Evolutionary conservation across 2,888 invertebrate species (phyloP).

Genomic region (Caenorhabditis wallacei): DNA sequence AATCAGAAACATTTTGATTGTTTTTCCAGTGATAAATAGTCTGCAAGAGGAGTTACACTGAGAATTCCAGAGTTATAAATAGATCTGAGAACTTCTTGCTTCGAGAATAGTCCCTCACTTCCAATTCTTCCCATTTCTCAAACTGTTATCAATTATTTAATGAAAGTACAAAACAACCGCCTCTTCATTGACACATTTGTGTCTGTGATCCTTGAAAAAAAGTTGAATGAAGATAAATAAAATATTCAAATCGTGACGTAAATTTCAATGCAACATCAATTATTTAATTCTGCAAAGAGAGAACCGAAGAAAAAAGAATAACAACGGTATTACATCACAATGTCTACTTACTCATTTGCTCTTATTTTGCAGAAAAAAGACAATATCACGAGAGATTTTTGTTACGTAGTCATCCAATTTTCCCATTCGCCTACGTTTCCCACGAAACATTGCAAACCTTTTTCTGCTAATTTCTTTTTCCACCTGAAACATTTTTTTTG

Average conservation of each 20-base stretch:
- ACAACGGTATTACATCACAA: conserved; percentile 14
- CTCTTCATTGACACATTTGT: neutral
- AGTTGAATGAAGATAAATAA: no score
- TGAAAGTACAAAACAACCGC: neutral
- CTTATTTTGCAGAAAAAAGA: neutral
- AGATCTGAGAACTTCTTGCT: neutral
- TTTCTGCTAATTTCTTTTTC: conserved; percentile 6
- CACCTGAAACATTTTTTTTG: neutral
- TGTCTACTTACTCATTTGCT: neutral
- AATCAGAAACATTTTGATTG: neutral
- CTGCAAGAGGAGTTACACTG: conserved; percentile 23
- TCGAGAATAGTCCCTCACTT: no score
- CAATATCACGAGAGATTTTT: conserved; percentile 9
- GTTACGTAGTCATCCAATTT: conserved; percentile 9
- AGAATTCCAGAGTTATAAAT: neutral
- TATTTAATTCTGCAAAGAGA: neutral
- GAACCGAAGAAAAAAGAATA: neutral
- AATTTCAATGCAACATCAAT: neutral
- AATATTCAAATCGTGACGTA: neutral
- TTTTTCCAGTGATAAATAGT: conserved; percentile 22
- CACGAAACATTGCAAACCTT: conserved; percentile 12
- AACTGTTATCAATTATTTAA: neutral
- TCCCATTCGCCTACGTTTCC: conserved; percentile 26
- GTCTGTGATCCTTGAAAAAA: neutral
- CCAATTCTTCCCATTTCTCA: no score